These are phyloP conservation scores for Microctenopoma stevenorrisi DNA, from an alignment of 2,797 vertebrate genomes.

Conservation along the genomic window DNA sequence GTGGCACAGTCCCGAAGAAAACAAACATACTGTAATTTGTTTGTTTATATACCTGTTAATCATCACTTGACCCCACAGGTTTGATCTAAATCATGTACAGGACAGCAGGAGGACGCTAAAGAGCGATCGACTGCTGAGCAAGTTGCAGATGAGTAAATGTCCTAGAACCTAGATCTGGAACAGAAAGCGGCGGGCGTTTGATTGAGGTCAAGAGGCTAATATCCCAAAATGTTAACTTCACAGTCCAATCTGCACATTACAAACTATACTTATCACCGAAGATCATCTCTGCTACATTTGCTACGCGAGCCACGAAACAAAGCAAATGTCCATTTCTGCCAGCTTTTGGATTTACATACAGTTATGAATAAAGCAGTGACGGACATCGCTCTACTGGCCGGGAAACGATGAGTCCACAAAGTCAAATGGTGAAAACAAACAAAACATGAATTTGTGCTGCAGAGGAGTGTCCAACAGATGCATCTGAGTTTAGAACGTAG, in stretches of 20 bases:
- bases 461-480: background rate
- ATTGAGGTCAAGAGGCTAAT: conserved; percentile 8
- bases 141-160: background rate
- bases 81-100: background rate
- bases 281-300: background rate
- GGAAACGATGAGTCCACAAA: background rate
- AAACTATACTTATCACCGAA: background rate
- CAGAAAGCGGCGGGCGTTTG: background rate
- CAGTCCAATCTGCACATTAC: background rate
- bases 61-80: background rate
- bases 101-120: background rate
- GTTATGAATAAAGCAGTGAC: conserved; percentile 12
- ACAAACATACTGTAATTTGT: background rate
- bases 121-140: no score
- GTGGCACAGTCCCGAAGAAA: background rate
- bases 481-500: background rate
- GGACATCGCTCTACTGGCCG: background rate
- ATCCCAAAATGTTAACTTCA: conserved; percentile 1
- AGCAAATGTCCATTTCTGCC: background rate
- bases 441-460: background rate
- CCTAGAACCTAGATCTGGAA: background rate
- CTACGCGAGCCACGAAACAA: background rate
- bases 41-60: background rate
- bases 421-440: background rate
- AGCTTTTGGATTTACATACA: conserved; percentile 28